Evolutionary conservation across 2,888 invertebrate genomes (phyloP), one percentile per base, ranked within the genome.

Genomic region (Sceliomorpha sp.): DNA sequence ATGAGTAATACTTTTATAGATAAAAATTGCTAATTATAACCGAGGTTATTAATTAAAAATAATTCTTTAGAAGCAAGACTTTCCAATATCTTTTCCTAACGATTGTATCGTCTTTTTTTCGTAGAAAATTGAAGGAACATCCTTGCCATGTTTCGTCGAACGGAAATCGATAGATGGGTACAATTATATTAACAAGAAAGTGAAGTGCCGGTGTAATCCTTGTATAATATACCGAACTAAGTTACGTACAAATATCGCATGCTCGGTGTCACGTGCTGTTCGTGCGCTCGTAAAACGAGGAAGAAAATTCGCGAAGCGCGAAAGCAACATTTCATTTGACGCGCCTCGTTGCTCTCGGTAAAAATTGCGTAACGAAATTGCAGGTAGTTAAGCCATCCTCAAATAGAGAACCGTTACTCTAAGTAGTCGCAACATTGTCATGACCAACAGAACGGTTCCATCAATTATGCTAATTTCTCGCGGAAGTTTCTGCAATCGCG

Each of bases 361-460:
- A 45, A 62, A 71, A 60, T 75, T 72, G 62, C 62, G 63, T 56
- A 74, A 70, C 59, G 20, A 67, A 63, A 67, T 37, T 32, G 39
- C 42, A 10, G 69, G 69, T 67, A 50, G 68, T 70, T 73, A 62
- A 53, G 50, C 69, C 27, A 32, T 62, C 71, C 66, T 51, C 34
- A 47, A 56, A 55, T 29, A 42, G 32, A 29, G 36, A 29, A 59
- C 63, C 59, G 67, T 67, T 67, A 58, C 34, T 1, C 29, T 40
- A 32, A 64, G 13, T 20, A 42, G 17, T 40, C 36, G 36, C 44
- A 53, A 59, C 37, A 59, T 44, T 39, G 45, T 34, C 26, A 5
- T 29, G 14, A 44, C 37, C 36, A 24, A 31, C 51, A 29, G 3
- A 37, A 48, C 44, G 36, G 40, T 58, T 39, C 45, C 40, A 13